Base-by-base conservation (phyloP, 2,797 vertebrate species). In the Limnodromus scolopaceus region DNA sequence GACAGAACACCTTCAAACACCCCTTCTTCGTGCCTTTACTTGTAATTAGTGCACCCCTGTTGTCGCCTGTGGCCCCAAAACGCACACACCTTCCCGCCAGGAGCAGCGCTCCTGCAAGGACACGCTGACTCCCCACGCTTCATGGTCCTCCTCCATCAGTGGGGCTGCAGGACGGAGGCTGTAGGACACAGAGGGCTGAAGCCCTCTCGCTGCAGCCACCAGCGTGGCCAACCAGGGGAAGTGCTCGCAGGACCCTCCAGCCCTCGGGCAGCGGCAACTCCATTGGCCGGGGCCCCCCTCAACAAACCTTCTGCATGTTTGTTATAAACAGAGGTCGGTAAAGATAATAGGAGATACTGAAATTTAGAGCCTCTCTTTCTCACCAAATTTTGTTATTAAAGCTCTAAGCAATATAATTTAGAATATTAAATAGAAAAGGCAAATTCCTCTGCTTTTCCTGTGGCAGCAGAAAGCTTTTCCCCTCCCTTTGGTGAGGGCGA, bases 301-400 rank as follows among this genome's bases (percentile, higher is more conserved):
- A 39, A 8, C 11, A 57, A 43, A 58, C 24, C 32, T 58, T 45
- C 54, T 49, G 24, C 9, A 17, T 30, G 49, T 78, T 34, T 60
- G 11, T 16, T 64, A 15, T 0, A 0, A 70, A 65, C n/a, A 14
- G 0, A 1, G 25, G 20, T 19, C 0, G 1, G 17, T 13, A 76
- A 60, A 76, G 30, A 1, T 10, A 74, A 65, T 0, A 34, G 32
- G 14, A 48, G 25, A 72, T 58, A 32, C 39, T 43, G 54, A 72
- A 64, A 55, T 57, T 7, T 6, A 39, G 61, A 93, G 48, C 30
- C 66, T 16, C 11, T 75, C 45, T 11, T 85, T 54, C 64, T 53
- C 23, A 68, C 11, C 5, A 2, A 7, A 30, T 69, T 88, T 89
- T 82, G 43, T 36, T 46, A 43, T 15, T 32, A 61, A 46, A 76